Percentiles rank a stretch among this genome's conserved stretches.
Conservation (phyloP, 1,140 invertebrate genomes). For the Drosophila nasuta region DNA sequence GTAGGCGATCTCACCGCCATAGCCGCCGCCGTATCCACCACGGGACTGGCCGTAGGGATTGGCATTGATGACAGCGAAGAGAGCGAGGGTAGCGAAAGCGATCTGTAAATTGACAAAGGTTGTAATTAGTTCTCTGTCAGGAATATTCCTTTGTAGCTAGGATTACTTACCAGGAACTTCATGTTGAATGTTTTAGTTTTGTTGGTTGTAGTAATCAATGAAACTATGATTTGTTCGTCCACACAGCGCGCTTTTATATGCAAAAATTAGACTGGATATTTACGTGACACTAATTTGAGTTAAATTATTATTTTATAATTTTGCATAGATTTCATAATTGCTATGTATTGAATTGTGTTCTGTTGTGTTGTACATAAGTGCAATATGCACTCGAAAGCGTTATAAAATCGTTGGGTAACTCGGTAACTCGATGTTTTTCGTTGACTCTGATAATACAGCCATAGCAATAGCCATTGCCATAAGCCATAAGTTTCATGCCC, state of each 20-base stretch:
- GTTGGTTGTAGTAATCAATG: slow-evolving; percentile 78
- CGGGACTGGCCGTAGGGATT: slow-evolving; percentile 29
- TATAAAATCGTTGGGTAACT: slow-evolving; percentile 76
- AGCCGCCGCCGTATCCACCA: slow-evolving; percentile 44
- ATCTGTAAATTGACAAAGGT: slow-evolving; percentile 33
- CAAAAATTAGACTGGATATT: slow-evolving; percentile 55
- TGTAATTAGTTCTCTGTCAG: slow-evolving; percentile 24
- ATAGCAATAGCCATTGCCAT: not conserved
- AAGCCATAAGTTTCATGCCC: not conserved
- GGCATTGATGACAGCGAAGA: slow-evolving; percentile 65
- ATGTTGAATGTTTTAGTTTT: slow-evolving; percentile 75
- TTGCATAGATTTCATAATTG: slow-evolving; percentile 67
- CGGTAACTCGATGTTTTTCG: slow-evolving; percentile 66
- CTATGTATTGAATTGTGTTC: slow-evolving; percentile 23
- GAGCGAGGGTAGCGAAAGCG: slow-evolving; percentile 55
- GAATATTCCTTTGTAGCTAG: not conserved
- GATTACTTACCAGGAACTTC: slow-evolving; percentile 79
- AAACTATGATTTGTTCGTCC: slow-evolving; percentile 71
- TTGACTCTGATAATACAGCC: slow-evolving; percentile 23
- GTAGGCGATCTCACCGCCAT: slow-evolving; percentile 40
- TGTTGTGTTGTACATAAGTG: slow-evolving; percentile 10
- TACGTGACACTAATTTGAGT: slow-evolving; percentile 63
- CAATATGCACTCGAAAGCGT: slow-evolving; percentile 47
- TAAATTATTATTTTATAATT: slow-evolving; percentile 35
- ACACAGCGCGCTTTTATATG: slow-evolving; percentile 65